These are phyloP conservation scores for Thumatha senex DNA, from an alignment of 2,888 invertebrate species.

Conservation along the genomic window DNA sequence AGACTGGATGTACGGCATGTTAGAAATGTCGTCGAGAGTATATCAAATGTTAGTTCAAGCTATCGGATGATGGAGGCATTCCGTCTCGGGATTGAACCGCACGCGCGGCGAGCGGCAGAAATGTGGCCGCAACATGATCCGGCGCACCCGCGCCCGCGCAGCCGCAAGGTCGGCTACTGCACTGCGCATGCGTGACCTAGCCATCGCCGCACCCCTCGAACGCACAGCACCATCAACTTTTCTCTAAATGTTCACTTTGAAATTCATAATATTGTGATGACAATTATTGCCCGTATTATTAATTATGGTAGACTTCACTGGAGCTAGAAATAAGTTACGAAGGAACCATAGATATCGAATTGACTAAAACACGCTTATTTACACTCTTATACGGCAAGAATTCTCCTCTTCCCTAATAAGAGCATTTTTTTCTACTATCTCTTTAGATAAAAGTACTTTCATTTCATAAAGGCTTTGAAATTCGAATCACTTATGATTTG, in stretches of 20 bases:
- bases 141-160: conserved; percentile 44
- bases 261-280: neutral
- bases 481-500: too few species aligned
- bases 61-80: conserved; percentile 75
- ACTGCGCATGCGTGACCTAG: conserved; percentile 68
- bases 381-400: too few species aligned
- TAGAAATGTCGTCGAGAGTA: conserved; percentile 65
- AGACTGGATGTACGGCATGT: conserved; percentile 60
- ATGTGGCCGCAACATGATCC: conserved; percentile 74
- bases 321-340: too few species aligned
- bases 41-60: conserved; percentile 70
- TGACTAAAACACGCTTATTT: too few species aligned
- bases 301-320: too few species aligned
- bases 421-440: too few species aligned
- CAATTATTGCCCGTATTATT: neutral
- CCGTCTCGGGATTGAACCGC: conserved; percentile 72
- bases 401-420: too few species aligned
- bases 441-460: too few species aligned
- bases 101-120: conserved; percentile 74
- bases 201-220: conserved; percentile 26
- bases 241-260: neutral
- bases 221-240: conserved; percentile 4
- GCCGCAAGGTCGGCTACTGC: conserved; percentile 80
- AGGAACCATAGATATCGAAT: too few species aligned
- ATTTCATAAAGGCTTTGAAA: too few species aligned